phyloP scores from a whole-genome alignment of 2,888 invertebrate genomes.

The Druceiella hillmani region DNA sequence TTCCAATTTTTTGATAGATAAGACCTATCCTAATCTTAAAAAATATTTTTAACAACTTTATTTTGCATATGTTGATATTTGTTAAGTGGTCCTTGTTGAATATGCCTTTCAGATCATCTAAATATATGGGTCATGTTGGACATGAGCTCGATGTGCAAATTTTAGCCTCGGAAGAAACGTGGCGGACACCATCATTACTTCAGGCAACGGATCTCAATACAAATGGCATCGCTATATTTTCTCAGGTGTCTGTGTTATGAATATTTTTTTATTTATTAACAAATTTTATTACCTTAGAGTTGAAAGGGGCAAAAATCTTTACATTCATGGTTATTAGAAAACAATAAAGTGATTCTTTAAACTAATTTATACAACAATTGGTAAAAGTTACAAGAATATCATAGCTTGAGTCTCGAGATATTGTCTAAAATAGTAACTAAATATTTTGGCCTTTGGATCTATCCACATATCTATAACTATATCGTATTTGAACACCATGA shows the following conservation, averaged over 20 bases:
- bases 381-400: too few species aligned
- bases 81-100: slow-evolving; percentile 15
- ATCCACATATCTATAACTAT: too few species aligned
- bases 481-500: too few species aligned
- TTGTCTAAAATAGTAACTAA: too few species aligned
- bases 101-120: slow-evolving; percentile 35
- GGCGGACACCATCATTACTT: slow-evolving; percentile 79
- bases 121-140: slow-evolving; percentile 54
- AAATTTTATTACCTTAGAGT: too few species aligned
- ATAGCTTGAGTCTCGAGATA: too few species aligned
- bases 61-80: slow-evolving; percentile 15
- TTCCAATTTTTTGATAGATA: not conserved
- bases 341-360: too few species aligned
- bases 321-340: too few species aligned
- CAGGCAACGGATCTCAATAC: slow-evolving; percentile 61
- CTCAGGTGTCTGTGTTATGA: slow-evolving; percentile 52
- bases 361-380: too few species aligned
- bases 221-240: slow-evolving; percentile 73
- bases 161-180: slow-evolving; percentile 78
- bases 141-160: slow-evolving; percentile 72
- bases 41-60: slow-evolving; percentile 4
- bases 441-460: too few species aligned
- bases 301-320: too few species aligned
- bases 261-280: too few species aligned
- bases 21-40: not conserved